These are phyloP conservation scores for Callopanchax toddi DNA, from an alignment of 2,113 vertebrate species.

Conservation along the genomic window DNA sequence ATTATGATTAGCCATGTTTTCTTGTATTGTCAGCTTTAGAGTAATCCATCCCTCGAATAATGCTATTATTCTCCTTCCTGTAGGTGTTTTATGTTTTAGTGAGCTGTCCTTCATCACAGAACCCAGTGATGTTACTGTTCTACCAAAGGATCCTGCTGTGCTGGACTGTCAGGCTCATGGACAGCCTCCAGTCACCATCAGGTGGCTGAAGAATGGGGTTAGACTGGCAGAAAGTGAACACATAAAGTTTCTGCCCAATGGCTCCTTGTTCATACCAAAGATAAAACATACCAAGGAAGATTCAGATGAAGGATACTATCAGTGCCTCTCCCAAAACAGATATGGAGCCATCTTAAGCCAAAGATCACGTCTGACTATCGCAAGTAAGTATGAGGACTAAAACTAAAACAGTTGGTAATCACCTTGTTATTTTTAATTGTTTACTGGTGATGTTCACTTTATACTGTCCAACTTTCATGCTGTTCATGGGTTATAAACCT, in stretches of 20 bases:
- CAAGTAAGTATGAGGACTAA: conserved; percentile 85
- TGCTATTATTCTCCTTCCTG: not conserved
- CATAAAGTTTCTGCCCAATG: conserved; percentile 85
- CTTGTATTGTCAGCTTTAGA: not conserved
- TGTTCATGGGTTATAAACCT: no score
- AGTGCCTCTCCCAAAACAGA: conserved; percentile 93
- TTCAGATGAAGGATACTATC: conserved; percentile 94
- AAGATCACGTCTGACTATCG: conserved; percentile 90
- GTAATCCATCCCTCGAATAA: conserved; percentile 11
- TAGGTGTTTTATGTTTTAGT: conserved; percentile 88
- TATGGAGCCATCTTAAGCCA: conserved; percentile 95
- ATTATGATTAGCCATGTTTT: no score
- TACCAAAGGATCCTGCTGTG: conserved; percentile 82
- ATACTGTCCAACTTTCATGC: conserved; percentile 40
- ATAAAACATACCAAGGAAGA: conserved; percentile 83
- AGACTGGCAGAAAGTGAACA: conserved; percentile 84
- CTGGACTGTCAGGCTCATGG: conserved; percentile 92
- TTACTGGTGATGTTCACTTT: conserved; percentile 20
- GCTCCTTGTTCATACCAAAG: conserved; percentile 89
- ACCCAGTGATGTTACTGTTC: conserved; percentile 85
- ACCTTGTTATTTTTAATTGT: conserved; percentile 9
- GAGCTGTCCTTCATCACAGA: conserved; percentile 93
- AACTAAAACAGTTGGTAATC: not conserved
- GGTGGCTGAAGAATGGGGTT: conserved; percentile 91
- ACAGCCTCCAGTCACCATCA: conserved; percentile 87